Evolutionary conservation across 2,888 invertebrate species (phyloP).

Genomic region (Acronicta leporina): DNA sequence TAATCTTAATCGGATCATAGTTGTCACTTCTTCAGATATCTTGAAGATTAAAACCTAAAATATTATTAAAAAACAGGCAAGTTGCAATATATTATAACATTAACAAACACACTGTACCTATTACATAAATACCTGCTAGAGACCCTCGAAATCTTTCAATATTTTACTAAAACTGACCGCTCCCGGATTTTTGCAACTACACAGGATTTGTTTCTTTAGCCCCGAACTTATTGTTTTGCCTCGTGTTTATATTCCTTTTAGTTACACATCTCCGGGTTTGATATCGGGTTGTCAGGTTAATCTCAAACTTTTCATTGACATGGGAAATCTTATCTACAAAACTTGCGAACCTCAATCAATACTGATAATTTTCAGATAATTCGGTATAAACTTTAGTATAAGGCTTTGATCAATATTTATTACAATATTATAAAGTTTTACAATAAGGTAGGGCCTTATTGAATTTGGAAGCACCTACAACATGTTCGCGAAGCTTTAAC

Average conservation of each 20-base stretch:
- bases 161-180: background rate
- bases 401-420: constrained; percentile 42
- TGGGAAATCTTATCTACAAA: constrained; percentile 16
- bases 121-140: constrained; percentile 3
- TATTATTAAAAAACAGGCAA: no score
- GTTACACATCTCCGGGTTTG: background rate
- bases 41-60: no score
- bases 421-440: constrained; percentile 42
- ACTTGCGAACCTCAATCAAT: constrained; percentile 27
- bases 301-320: constrained; percentile 11
- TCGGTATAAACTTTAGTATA: constrained; percentile 19
- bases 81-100: no score
- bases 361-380: constrained; percentile 19
- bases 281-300: constrained; percentile 17
- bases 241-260: constrained; percentile 12
- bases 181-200: constrained; percentile 6
- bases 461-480: constrained; percentile 32
- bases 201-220: constrained; percentile 21
- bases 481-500: constrained; percentile 37
- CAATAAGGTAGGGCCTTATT: constrained; percentile 34
- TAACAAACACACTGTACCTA: no score
- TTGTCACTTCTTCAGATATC: no score
- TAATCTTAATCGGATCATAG: no score
- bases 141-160: constrained; percentile 18
- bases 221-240: constrained; percentile 21